Percentiles rank a stretch among this genome's conserved stretches.
Conservation (phyloP, 2,888 invertebrate species). For the Heliconius hortense region DNA sequence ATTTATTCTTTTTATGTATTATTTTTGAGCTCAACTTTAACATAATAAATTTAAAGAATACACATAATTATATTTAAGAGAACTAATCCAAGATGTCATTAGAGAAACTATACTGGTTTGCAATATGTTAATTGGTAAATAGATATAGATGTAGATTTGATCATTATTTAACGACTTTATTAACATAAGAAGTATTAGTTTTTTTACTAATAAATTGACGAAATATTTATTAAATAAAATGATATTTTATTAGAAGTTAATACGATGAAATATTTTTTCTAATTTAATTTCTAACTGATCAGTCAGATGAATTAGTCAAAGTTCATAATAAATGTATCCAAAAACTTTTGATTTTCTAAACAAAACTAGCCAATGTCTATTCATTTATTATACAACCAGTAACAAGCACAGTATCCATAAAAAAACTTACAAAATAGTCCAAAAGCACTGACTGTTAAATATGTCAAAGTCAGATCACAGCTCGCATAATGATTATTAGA, state of each 20-base stretch:
- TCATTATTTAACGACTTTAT: not conserved
- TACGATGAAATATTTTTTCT: too few relatives aligned
- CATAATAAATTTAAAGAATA: not conserved
- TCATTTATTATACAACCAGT: too few relatives aligned
- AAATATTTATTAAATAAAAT: too few relatives aligned
- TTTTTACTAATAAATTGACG: too few relatives aligned
- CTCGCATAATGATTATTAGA: conserved; percentile 18
- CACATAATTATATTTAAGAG: not conserved
- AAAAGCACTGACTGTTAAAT: not conserved
- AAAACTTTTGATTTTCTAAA: too few relatives aligned
- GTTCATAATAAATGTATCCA: too few relatives aligned
- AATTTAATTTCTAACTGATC: too few relatives aligned
- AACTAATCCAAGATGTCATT: not conserved
- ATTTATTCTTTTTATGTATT: not conserved
- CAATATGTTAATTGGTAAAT: too few relatives aligned
- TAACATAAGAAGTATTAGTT: not conserved
- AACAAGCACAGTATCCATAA: too few relatives aligned
- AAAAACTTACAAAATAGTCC: not conserved
- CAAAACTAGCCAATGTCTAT: too few relatives aligned
- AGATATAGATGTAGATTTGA: not conserved
- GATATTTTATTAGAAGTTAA: too few relatives aligned
- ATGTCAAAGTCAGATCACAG: conserved; percentile 11
- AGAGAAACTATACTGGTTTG: not conserved
- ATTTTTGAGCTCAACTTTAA: not conserved
- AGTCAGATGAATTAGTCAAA: too few relatives aligned